These are phyloP conservation scores for Eunapius fragilis DNA, from an alignment of 37 sponge, comb jelly and placozoan species.

Conservation along the genomic window DNA sequence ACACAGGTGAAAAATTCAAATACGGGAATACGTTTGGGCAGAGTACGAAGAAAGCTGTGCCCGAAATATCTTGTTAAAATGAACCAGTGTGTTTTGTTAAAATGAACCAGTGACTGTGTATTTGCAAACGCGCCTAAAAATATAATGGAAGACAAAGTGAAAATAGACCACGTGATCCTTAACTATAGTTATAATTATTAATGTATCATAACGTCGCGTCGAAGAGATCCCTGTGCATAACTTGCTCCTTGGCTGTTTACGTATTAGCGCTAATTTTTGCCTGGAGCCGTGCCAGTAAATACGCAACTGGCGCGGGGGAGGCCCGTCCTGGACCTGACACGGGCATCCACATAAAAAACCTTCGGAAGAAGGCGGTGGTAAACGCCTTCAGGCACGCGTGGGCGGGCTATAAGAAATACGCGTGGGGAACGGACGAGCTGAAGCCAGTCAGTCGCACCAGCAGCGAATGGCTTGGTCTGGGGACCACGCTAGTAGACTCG, in stretches of 20 bases:
- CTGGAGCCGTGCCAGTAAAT: not conserved
- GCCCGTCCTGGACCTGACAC: too few relatives aligned
- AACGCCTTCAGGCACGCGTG: conserved; percentile 91
- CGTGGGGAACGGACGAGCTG: conserved; percentile 94
- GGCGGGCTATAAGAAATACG: conserved; percentile 85
- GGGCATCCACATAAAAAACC: not conserved
- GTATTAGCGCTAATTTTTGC: not conserved
- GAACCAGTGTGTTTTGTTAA: not conserved
- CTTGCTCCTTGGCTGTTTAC: not conserved
- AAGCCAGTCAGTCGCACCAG: conserved; percentile 69
- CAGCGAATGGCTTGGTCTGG: conserved; percentile 82
- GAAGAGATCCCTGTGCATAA: not conserved
- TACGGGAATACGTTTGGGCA: conserved; percentile 75
- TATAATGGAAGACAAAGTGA: too few relatives aligned
- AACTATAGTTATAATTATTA: too few relatives aligned
- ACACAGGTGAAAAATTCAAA: conserved; percentile 74
- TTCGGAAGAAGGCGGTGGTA: conserved; percentile 55
- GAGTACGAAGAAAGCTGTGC: conserved; percentile 55
- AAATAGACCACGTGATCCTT: too few relatives aligned
- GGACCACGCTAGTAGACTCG: conserved; percentile 89
- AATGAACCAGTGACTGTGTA: too few relatives aligned
- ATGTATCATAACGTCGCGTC: not conserved
- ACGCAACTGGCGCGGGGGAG: too few relatives aligned
- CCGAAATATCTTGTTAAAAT: conserved; percentile 32
- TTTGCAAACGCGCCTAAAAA: too few relatives aligned